These are phyloP conservation scores for Hymenopus coronatus DNA, from an alignment of 2,888 invertebrate genomes.

Conservation along the genomic window DNA sequence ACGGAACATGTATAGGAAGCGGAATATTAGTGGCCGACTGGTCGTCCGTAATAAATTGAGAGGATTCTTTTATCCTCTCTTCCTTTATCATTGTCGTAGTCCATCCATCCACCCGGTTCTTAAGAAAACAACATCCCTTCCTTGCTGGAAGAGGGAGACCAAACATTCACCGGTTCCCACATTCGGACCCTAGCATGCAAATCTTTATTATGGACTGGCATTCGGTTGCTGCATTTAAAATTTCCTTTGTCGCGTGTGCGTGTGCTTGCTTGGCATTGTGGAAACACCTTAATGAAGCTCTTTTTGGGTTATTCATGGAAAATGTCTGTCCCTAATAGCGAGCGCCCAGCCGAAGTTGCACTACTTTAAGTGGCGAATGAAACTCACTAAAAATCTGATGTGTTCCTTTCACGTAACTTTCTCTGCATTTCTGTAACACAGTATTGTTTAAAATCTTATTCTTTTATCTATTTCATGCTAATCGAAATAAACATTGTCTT, in stretches of 20 bases:
- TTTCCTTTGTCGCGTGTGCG: neutral
- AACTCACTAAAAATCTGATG: too few species aligned
- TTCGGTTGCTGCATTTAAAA: neutral
- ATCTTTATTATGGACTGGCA: too few species aligned
- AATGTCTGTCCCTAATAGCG: neutral
- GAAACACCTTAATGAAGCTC: neutral
- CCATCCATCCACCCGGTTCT: neutral
- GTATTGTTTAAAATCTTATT: too few species aligned
- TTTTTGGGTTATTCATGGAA: neutral
- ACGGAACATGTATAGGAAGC: constrained; percentile 25
- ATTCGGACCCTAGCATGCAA: neutral
- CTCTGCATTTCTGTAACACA: too few species aligned
- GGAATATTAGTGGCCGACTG: constrained; percentile 19
- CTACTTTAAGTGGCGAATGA: too few species aligned
- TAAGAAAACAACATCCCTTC: too few species aligned
- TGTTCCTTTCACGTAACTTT: too few species aligned
- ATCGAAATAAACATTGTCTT: too few species aligned
- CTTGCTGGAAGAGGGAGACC: neutral
- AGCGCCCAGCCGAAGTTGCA: too few species aligned
- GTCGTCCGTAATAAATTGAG: constrained; percentile 5
- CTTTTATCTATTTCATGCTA: too few species aligned
- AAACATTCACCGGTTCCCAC: neutral
- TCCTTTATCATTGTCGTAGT: too few species aligned
- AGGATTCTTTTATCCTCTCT: neutral
- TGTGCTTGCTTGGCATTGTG: neutral